Conservation (phyloP, 2,888 invertebrate genomes). For the Ctenicera cuprea region DNA sequence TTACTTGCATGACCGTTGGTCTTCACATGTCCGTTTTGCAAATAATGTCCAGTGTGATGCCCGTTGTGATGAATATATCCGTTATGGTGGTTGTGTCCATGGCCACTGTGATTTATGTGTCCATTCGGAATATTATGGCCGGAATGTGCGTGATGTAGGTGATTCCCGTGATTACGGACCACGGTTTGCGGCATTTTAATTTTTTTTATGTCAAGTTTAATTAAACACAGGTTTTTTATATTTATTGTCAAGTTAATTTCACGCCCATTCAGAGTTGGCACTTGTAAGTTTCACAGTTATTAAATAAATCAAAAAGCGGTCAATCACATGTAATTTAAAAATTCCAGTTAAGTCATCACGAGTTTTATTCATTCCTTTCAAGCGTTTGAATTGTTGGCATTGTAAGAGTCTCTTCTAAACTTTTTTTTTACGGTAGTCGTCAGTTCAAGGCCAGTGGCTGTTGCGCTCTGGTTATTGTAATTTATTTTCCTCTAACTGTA, state of each 20-base stretch:
- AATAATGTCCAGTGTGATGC: slow-evolving; percentile 61
- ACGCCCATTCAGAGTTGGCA: not conserved
- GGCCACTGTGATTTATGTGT: slow-evolving; percentile 59
- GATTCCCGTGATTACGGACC: slow-evolving; percentile 59
- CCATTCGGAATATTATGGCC: slow-evolving; percentile 53
- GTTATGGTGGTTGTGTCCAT: slow-evolving; percentile 59
- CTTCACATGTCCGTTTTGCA: slow-evolving; percentile 64
- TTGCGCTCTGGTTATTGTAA: slow-evolving; percentile 49
- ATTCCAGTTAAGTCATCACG: slow-evolving; percentile 44
- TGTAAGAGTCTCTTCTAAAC: slow-evolving; percentile 29
- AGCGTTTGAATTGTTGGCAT: slow-evolving; percentile 32
- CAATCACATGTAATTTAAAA: slow-evolving; percentile 29
- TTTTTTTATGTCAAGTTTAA: slow-evolving; percentile 9
- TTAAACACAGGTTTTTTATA: slow-evolving; percentile 5
- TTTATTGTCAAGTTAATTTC: not conserved
- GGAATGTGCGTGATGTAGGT: slow-evolving; percentile 44
- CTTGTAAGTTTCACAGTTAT: slow-evolving; percentile 6
- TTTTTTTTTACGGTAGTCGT: slow-evolving; percentile 49
- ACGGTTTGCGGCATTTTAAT: slow-evolving; percentile 64
- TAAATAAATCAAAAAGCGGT: not conserved
- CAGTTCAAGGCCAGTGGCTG: slow-evolving; percentile 51
- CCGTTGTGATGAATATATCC: slow-evolving; percentile 60
- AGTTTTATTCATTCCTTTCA: slow-evolving; percentile 32
- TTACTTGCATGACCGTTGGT: slow-evolving; percentile 67
- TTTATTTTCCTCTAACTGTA: slow-evolving; percentile 50